phyloP scores from a whole-genome alignment of 2,797 vertebrate genomes.

The Avahi laniger region DNA sequence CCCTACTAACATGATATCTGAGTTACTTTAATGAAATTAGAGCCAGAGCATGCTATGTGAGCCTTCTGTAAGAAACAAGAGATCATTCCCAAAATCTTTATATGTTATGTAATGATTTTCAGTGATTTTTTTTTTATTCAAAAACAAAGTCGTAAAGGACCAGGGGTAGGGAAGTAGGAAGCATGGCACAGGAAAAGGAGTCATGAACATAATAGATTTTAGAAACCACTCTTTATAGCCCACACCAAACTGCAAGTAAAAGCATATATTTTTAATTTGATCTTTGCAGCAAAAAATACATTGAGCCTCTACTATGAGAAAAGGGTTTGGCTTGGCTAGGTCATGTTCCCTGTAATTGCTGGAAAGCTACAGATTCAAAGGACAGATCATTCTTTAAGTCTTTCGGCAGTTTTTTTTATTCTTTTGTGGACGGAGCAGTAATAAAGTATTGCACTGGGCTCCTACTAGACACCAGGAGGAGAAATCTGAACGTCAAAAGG shows the following conservation, averaged over 20 bases:
- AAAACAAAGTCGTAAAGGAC: neutral
- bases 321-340: neutral
- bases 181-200: neutral
- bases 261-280: neutral
- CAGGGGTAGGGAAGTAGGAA: neutral
- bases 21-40: constrained; percentile 50
- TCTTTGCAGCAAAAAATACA: constrained; percentile 26
- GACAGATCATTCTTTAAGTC: constrained; percentile 35
- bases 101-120: neutral
- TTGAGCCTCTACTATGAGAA: neutral
- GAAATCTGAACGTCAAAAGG: neutral
- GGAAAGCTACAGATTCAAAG: constrained; percentile 50
- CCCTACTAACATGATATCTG: neutral
- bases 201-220: neutral
- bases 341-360: neutral
- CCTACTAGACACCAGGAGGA: constrained; percentile 4
- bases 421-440: constrained; percentile 4
- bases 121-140: neutral
- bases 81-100: neutral
- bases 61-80: neutral
- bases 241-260: neutral
- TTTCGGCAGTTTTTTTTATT: neutral
- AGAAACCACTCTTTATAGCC: neutral
- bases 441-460: constrained; percentile 21
- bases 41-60: neutral